Base-by-base conservation (phyloP, 2,888 invertebrate species). In the Hetaerina titia region DNA sequence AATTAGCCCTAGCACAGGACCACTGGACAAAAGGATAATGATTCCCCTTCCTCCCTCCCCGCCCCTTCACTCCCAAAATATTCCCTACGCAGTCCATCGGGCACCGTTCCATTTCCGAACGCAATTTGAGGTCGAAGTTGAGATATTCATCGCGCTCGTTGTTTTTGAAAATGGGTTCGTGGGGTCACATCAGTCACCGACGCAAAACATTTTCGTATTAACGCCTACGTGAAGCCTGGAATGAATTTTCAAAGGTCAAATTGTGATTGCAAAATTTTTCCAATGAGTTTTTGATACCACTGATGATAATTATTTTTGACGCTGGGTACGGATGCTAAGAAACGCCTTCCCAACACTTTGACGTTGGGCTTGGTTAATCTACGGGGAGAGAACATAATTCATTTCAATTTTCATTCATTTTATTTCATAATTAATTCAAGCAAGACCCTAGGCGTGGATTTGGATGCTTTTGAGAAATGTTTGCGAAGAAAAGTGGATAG, bases 131-230 rank as follows among this genome's bases (percentile, higher is more conserved):
- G 25, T 81, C 31, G 57, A 15, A 8, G 17, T 58, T 22, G 56
- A 89, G 89, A 89, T 89, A 89, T 89, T 58, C 89, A 89, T 89
- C 89, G 57, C 89, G 22, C 58, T 89, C 89, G n/a, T 89, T 89
- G 57, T 22, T 58, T 89, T 22, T 45, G n/a, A 11, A n/a, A 89
- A 89, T 45, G 57, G 89, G 45, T 57, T 57, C n/a, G 56, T n/a
- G 58, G 13, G 58, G 58, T 89, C 22, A 11, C 89, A 89, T 57
- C n/a, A 58, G 57, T 89, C 89, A 22, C n/a, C 58, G n/a, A n/a
- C 13, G 31, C 1, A 88, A 88, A 69, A 69, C 19, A 69, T n/a
- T 45, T 45, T 22, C 69, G n/a, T 9, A 69, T 69, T n/a, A 69
- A 9, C 69, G n/a, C n/a, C 69, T 22, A 2, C 2, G 9, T 13